These are phyloP conservation scores for Diadema setosum DNA, from an alignment of 35 echinoderm and acorn worm genomes.

Conservation along the genomic window DNA sequence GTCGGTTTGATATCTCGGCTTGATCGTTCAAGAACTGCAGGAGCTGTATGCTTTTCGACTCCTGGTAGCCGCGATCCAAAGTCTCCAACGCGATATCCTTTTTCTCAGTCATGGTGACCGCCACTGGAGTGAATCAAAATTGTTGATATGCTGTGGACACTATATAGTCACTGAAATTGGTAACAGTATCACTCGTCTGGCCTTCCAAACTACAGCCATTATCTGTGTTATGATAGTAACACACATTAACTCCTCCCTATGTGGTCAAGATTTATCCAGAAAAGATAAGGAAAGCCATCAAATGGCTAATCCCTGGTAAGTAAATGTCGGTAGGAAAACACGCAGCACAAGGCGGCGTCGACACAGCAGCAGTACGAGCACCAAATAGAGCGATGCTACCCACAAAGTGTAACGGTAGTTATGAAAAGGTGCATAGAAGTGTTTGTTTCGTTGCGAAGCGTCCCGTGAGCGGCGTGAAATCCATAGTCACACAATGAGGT, in stretches of 20 bases:
- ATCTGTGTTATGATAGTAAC: not conserved
- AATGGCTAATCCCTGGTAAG: too few species aligned
- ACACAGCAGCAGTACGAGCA: too few species aligned
- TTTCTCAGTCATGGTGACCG: not conserved
- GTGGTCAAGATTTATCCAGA: too few species aligned
- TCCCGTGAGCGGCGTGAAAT: not conserved
- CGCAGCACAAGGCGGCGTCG: too few species aligned
- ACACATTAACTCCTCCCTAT: too few species aligned
- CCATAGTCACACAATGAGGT: not conserved
- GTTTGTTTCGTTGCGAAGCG: slow-evolving; percentile 1
- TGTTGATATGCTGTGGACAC: too few species aligned
- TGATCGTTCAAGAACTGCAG: not conserved
- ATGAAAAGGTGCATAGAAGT: not conserved
- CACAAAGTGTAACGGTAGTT: not conserved
- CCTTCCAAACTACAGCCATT: too few species aligned
- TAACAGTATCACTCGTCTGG: too few species aligned
- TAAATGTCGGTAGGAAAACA: too few species aligned
- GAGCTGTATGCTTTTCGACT: not conserved
- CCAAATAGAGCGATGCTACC: too few species aligned
- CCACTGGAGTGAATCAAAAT: not conserved
- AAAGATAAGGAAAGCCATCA: too few species aligned
- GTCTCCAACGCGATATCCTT: slow-evolving; percentile 10
- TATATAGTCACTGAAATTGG: too few species aligned
- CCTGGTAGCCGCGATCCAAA: not conserved
- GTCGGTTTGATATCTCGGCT: not conserved